These are phyloP conservation scores for Cassiopea andromeda DNA, from an alignment of 30 jellyfish, hydroid and myxozoan genomes.

Conservation along the genomic window DNA sequence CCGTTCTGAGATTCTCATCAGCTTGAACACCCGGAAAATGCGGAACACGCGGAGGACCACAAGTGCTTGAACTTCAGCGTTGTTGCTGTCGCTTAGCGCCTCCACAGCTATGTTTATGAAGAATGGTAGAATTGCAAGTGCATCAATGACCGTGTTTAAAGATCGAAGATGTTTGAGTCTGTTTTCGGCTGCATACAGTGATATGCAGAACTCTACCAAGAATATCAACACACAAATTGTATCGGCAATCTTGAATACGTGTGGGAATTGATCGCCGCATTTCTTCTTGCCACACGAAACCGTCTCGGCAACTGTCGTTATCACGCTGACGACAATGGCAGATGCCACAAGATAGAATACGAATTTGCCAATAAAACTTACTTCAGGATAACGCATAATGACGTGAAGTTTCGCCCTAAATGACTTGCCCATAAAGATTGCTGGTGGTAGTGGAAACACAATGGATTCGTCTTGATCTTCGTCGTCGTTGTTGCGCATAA, in stretches of 20 bases:
- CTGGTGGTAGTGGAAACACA: slow-evolving; percentile 43
- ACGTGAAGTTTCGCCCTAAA: slow-evolving; percentile 58
- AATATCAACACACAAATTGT: slow-evolving; percentile 71
- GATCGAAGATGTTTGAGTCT: slow-evolving; percentile 70
- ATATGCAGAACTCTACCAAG: slow-evolving; percentile 55
- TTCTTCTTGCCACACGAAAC: slow-evolving; percentile 73
- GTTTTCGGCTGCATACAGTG: slow-evolving; percentile 70
- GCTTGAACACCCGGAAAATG: slow-evolving; percentile 79
- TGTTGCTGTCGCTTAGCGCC: slow-evolving; percentile 49
- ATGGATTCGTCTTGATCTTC: slow-evolving; percentile 22
- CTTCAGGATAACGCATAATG: slow-evolving; percentile 68
- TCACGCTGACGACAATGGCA: slow-evolving; percentile 75
- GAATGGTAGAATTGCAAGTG: slow-evolving; percentile 77
- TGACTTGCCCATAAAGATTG: slow-evolving; percentile 15
- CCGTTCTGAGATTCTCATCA: slow-evolving; percentile 83
- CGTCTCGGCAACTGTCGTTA: slow-evolving; percentile 81
- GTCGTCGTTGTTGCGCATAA: slow-evolving; percentile 1
- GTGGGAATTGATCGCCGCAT: slow-evolving; percentile 69
- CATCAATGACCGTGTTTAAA: slow-evolving; percentile 67
- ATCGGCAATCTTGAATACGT: slow-evolving; percentile 64
- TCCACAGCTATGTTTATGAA: slow-evolving; percentile 61
- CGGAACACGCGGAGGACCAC: slow-evolving; percentile 78
- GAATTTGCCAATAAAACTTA: slow-evolving; percentile 53
- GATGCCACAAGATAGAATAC: slow-evolving; percentile 72
- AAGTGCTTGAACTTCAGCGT: slow-evolving; percentile 71